These are phyloP conservation scores for Eristalis arbustorum DNA, from an alignment of 2,888 invertebrate genomes.

Conservation along the genomic window DNA sequence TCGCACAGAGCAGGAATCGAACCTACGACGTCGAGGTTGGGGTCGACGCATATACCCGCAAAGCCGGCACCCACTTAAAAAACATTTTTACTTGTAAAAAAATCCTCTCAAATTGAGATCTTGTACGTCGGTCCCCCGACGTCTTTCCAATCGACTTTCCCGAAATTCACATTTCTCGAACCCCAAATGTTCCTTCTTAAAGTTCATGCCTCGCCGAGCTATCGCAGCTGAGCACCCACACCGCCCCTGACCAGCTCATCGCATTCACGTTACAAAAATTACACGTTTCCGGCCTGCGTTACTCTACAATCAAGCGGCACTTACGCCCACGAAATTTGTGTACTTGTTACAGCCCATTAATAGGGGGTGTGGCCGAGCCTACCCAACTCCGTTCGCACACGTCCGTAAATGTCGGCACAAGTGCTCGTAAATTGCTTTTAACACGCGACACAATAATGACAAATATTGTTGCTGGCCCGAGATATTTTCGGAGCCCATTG, in stretches of 20 bases:
- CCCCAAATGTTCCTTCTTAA: not conserved
- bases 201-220: not conserved
- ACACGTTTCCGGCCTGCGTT: not conserved
- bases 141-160: too few relatives aligned
- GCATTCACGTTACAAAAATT: not conserved
- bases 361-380: not conserved
- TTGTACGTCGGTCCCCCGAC: too few relatives aligned
- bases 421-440: constrained; percentile 6
- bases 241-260: not conserved
- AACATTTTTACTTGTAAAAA: too few relatives aligned
- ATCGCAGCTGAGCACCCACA: not conserved
- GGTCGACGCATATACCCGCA: too few relatives aligned
- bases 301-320: not conserved
- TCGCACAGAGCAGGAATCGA: too few relatives aligned
- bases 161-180: too few relatives aligned
- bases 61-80: too few relatives aligned
- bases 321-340: not conserved
- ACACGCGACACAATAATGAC: constrained; percentile 16
- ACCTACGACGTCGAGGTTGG: too few relatives aligned
- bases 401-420: not conserved
- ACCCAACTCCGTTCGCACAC: not conserved
- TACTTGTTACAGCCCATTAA: not conserved
- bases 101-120: too few relatives aligned
- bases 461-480: constrained; percentile 7
- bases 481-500: not conserved